Base-by-base conservation (phyloP, 2,888 invertebrate genomes). In the Aproaerema taeniolella region DNA sequence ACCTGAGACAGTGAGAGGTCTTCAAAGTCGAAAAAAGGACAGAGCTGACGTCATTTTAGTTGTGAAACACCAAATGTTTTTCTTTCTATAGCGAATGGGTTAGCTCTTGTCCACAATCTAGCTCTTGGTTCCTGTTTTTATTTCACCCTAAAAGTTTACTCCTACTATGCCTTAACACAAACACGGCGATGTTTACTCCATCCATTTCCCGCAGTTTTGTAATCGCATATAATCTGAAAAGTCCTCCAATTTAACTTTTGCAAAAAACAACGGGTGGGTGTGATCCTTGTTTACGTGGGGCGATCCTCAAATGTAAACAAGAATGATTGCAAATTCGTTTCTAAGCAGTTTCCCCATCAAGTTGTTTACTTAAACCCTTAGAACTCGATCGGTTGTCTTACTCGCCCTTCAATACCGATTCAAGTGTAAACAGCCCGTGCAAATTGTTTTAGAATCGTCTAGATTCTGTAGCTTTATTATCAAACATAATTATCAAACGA, bases 321-420 rank as follows among this genome's bases (percentile, higher is more conserved):
- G 37, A 15, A 10, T 38, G 43, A 43, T 43, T 43, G 40, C 39
- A 43, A 42, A 38, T 38, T 38, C 34, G 33, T 30, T 43, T 33
- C 29, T 26, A 31, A 40, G 32, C 25, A 29, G 36, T 38, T n/a
- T 45, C 43, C 40, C 31, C 38, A 42, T 46, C 45, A 43, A 45
- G 45, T 35, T 45, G 45, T 49, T 49, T 46, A 42, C 40, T 12
- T 9, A 38, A 37, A 31, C 43, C 41, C 41, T 42, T 38, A 33
- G 31, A 30, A 39, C 30, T 25, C 16, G 34, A 40, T 38, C 37
- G 26, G 31, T 43, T 40, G 31, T 41, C 17, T 31, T 15, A 17
- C 31, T 16, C 17, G 11, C 35, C 31, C 13, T 38, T 14, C 32
- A 39, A 31, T 38, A 24, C 13, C 14, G 32, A 37, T 32, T 36